Evolutionary conservation across 2,888 invertebrate species (phyloP), one percentile per base, ranked within the genome.

Genomic region (Vandiemenella viatica): DNA sequence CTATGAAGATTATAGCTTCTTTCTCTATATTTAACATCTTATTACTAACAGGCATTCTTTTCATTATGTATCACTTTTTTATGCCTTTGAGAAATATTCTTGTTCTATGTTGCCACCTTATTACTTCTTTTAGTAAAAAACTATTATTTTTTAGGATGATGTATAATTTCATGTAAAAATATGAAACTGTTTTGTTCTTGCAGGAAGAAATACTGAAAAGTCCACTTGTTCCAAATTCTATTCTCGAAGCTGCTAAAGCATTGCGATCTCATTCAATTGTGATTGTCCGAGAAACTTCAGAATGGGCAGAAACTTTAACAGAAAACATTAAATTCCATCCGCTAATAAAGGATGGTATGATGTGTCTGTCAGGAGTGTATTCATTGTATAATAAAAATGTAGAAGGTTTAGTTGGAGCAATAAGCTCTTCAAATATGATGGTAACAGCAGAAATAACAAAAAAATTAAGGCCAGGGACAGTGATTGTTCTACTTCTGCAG

Each of bases 301-400:
- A 19, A 1, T 46, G 49, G 38, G 48, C 46, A 17, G 50, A 49
- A 23, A 19, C 43, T 10, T 19, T 53, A 19, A 45, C 48, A 7
- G 38, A 47, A n/a, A 44, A 44, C n/a, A 40, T 53, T 32, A 40
- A 38, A 43, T 44, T 32, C 26, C 46, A 49, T 20, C 32, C 49
- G 10, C 46, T 50, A 37, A 23, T 40, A 13, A 23, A 37, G n/a
- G 22, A 15, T 37, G 49, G 43, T 15, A 19, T 38, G 3, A n/a
- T 49, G 16, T 51, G 51, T 19, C 32, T 51, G 10, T 46, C 49
- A 7, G 51, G 51, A 8, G 21, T 51, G n/a, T 46, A 51, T 37
- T 26, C 46, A 1, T 19, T 49, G 13, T 41, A 45, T 16, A 46
- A 38, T 40, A 49, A 40, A 15, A 40, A 49, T n/a, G 38, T 43